Evolutionary conservation across 2,797 vertebrate genomes (phyloP), one percentile per base, ranked within the genome.

Genomic region (Gymnodraco acuticeps): DNA sequence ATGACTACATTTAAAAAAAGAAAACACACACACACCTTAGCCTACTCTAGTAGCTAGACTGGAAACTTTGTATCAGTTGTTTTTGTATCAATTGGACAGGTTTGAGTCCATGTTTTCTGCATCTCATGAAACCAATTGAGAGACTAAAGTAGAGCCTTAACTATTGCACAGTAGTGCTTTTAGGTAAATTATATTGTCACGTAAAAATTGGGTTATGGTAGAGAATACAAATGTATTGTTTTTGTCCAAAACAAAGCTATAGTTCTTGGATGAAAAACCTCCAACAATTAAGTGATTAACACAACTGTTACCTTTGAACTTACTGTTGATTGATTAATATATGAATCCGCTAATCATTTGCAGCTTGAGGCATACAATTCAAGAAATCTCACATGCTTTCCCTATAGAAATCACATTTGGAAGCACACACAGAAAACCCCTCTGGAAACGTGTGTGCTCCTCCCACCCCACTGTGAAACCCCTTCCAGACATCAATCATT

Each of bases 401-500:
- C 75, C 88, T 77, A 90, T 89, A 75, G 75, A 83, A 89, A 84
- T 88, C 89, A 90, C 80, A 91, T 88, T 75, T 88, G 86, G 52
- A 87, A 85, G 77, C 88, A 84, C 78, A 61, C 4, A 48, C 41
- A 67, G 13, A 88, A 80, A 83, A 81, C 63, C 41, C 56, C 31
- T 76, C n/a, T 53, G 59, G 59, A 84, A 92, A 89, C 62, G 75
- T 88, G 62, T 50, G 68, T 82, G 69, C 64, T 60, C 77, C 81
- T 78, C 82, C 85, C 85, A 80, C 61, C 78, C 60, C 74, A 42
- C 74, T 19, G 38, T 55, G 63, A 85, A 88, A 85, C 71, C 77
- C 73, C 75, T 67, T 75, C 38, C n/a, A 78, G 79, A 78, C 87
- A 94, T 94, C 94, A 90, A 84, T 95, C 92, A 94, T 87, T 94